Evolutionary conservation across 2,797 vertebrate species (phyloP), one percentile per base, ranked within the genome.

Genomic region (Setipinna tenuifilis): DNA sequence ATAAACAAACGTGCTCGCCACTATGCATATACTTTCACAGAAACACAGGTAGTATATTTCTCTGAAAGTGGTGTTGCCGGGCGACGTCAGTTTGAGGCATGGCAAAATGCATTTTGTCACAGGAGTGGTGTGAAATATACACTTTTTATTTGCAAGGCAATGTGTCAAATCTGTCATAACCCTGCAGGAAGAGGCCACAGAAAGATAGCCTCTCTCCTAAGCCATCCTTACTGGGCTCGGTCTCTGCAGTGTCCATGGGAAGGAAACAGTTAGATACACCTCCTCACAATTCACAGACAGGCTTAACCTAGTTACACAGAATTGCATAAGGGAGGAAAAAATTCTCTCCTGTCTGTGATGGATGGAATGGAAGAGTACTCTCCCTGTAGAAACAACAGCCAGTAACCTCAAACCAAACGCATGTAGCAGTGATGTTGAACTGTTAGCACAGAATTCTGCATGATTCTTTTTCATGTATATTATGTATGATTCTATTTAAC

Each of bases 191-290:
- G 25, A 83, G 44, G 85, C 83, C 71, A 78, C 7, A 44, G 71
- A 41, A 31, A 78, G 35, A 7, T 78, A 16, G 71, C 5, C 71
- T 78, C 71, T 78, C 35, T 85, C 68, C 84, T 59, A 82, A 85
- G 86, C 71, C 80, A 82, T 88, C 35, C 31, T 31, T 17, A n/a
- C 71, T 21, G 35, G 19, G 83, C 82, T 80, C 57, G 83, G 82
- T 89, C 84, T 82, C 65, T 41, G 44, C 75, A 85, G 84, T 88
- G 87, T 87, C 87, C 85, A 86, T 86, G 82, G 87, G 83, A 86
- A 83, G 85, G 88, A 62, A 89, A 85, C 82, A 81, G 87, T 85
- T 88, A 87, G 87, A 85, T 86, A 89, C 87, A 87, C 88, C 86
- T 86, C 78, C 86, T 89, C 84, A 85, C 82, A 65, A 85, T 81